Evolutionary conservation across 2,113 vertebrate genomes (phyloP).

Genomic region (Aegotheles bennettii): DNA sequence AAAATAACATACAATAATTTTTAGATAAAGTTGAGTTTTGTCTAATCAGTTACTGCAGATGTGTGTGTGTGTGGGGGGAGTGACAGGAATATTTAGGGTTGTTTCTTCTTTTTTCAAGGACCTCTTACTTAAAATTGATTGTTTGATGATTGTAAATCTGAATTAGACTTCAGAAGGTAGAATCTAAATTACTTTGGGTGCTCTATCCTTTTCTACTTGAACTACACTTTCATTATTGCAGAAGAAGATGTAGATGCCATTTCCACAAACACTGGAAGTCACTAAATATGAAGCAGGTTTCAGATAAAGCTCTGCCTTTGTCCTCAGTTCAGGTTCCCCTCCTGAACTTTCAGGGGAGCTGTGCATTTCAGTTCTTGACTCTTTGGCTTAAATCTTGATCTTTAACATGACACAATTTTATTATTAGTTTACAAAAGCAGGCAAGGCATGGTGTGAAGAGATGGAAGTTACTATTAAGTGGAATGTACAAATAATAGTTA

Average conservation of each 20-base stretch:
- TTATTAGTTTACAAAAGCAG: conserved; percentile 21
- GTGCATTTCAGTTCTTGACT: background rate
- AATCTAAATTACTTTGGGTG: background rate
- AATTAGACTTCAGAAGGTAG: background rate
- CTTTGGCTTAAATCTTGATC: background rate
- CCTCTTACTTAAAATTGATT: background rate
- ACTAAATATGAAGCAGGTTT: background rate
- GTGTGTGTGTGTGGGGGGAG: background rate
- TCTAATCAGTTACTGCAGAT: background rate
- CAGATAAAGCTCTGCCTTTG: background rate
- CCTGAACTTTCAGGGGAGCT: background rate
- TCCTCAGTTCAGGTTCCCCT: background rate
- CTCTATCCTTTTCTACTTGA: background rate
- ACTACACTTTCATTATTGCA: background rate
- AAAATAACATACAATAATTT: background rate
- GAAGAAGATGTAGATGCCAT: background rate
- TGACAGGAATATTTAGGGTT: background rate
- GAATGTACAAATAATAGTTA: background rate
- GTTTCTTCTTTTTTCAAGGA: background rate
- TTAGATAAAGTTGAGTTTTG: background rate
- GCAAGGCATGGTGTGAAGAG: background rate
- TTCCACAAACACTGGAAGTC: background rate
- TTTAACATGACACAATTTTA: background rate
- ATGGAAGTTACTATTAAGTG: conserved; percentile 22
- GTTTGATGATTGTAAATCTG: background rate